Percentiles rank a stretch among this genome's conserved stretches.
These are phyloP conservation scores for Chloroclystis v-ata DNA, from an alignment of 2,888 invertebrate genomes.

Conservation along the genomic window DNA sequence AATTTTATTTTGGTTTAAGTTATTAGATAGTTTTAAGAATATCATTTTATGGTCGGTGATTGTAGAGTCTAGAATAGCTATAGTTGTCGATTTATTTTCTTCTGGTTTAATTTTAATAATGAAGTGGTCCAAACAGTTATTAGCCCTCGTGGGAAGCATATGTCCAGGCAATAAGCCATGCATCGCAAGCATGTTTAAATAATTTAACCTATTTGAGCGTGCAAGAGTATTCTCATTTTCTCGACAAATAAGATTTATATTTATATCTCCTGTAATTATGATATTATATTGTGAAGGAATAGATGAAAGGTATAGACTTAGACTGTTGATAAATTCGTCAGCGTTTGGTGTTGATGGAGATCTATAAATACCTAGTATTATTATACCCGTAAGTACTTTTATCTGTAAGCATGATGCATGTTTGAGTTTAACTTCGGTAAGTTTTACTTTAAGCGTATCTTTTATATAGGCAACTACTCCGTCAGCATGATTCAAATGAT, in stretches of 20 bases:
- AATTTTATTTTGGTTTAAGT: too few relatives aligned
- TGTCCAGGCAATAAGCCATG: too few relatives aligned
- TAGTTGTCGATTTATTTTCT: too few relatives aligned
- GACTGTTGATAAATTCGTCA: neutral
- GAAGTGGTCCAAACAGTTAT: too few relatives aligned
- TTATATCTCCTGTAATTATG: constrained; percentile 1
- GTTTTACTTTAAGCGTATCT: neutral
- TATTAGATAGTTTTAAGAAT: too few relatives aligned
- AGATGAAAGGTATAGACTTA: neutral
- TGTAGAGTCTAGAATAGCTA: too few relatives aligned
- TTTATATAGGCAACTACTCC: neutral
- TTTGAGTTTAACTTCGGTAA: neutral
- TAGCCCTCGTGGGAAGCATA: too few relatives aligned
- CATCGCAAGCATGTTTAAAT: constrained; percentile 5
- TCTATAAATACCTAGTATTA: constrained; percentile 1
- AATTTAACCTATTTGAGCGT: neutral
- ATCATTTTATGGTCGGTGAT: too few relatives aligned
- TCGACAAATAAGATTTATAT: neutral
- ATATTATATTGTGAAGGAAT: neutral
- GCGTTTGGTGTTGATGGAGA: neutral
- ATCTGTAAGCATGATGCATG: neutral
- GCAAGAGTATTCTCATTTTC: neutral
- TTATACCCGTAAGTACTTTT: neutral
- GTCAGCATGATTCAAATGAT: neutral
- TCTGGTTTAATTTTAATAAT: too few relatives aligned